Evolutionary conservation across 2,113 vertebrate species (phyloP), one percentile per base, ranked within the genome.

Genomic region (Apeltes quadracus): DNA sequence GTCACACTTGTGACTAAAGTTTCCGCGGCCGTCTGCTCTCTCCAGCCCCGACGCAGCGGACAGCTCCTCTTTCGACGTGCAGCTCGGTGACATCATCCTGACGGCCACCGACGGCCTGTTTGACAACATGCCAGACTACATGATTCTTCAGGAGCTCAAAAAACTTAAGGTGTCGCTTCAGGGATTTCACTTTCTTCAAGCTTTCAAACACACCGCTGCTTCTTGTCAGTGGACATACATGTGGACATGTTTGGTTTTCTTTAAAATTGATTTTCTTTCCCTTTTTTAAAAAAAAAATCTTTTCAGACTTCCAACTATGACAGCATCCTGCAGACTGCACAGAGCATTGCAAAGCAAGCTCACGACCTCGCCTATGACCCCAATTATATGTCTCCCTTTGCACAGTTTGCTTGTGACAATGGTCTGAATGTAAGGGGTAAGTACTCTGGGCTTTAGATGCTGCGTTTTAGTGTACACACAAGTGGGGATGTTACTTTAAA

Each of bases 121-220:
- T 78, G 98, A 99, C 95, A 99, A 99, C 93, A 99, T 99, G 97
- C 97, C 98, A 15, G 98, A 99, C 90, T 98, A 99, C 86, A 99
- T 99, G 98, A 99, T 99, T 61, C 96, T 99, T 56, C 97, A 97
- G 89, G 98, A 99, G 91, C 84, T 99, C 1, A 97, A 98, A 76
- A 99, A 98, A 89, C 94, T 99, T 29, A 99, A 99, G 96, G 98
- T 96, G 81, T 55, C 10, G 22, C 12, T 13, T 46, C 1, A 32
- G 18, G 20, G 61, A 58, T 27, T 0, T 36, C 20, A 36, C 4
- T 38, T 41, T 38, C 11, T 23, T 32, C 18, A 46, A n/a, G 9
- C 53, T 39, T 8, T 51, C 11, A 34, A 20, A 55, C 9, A 58
- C 27, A 12, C 64, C 4, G 43, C 15, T 3, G 51, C 18, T 12